Evolutionary conservation across 2,113 vertebrate genomes (phyloP).

Genomic region (Neomonachus schauinslandi): DNA sequence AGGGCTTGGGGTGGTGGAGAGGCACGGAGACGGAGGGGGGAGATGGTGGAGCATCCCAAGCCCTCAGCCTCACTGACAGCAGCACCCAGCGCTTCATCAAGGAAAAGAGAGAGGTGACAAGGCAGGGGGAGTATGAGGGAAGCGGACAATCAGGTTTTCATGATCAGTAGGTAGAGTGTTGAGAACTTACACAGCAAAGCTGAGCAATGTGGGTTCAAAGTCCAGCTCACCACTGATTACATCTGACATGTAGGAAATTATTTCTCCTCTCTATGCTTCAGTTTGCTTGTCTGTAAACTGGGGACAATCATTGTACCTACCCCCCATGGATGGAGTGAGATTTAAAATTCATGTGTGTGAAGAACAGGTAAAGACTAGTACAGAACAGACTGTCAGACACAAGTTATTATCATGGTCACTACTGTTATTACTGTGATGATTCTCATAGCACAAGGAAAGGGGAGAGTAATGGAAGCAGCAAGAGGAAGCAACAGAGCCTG

Average conservation of each 20-base stretch:
- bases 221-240: not conserved
- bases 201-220: not conserved
- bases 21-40: not conserved
- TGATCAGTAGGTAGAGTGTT: not conserved
- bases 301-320: not conserved
- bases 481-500: not conserved
- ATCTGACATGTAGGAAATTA: not conserved
- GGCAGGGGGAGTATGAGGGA: not conserved
- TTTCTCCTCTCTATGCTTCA: not conserved
- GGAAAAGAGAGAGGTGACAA: not conserved
- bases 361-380: not conserved
- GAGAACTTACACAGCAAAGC: not conserved
- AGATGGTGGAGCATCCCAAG: not conserved
- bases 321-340: not conserved
- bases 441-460: not conserved
- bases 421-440: not conserved
- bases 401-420: not conserved
- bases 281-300: not conserved
- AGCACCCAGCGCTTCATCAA: not conserved
- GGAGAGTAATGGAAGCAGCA: not conserved
- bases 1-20: not conserved
- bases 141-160: not conserved
- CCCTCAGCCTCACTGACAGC: not conserved
- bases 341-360: not conserved
- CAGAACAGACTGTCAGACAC: not conserved